phyloP scores from a whole-genome alignment of 2,888 invertebrate genomes.

The Chymomyza procnemis region DNA sequence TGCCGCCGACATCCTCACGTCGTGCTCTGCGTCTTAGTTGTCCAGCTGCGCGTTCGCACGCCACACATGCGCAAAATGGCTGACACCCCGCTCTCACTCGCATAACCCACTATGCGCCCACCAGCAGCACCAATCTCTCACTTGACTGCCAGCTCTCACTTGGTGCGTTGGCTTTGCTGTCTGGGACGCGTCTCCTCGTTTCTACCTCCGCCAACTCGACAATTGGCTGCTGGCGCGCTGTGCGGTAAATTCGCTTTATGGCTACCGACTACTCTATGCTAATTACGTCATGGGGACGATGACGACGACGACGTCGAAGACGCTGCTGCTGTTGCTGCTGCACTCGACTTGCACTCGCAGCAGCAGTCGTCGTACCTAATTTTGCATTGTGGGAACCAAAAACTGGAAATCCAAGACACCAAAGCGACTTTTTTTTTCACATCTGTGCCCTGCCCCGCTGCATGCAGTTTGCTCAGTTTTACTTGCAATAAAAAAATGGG shows the following conservation, averaged over 20 bases:
- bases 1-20: conserved; percentile 36
- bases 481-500: conserved; percentile 45
- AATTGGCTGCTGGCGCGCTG: conserved; percentile 44
- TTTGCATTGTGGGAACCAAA: conserved; percentile 78
- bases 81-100: conserved; percentile 25
- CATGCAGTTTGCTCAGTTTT: conserved; percentile 2
- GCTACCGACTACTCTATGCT: conserved; percentile 75
- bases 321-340: conserved; percentile 2
- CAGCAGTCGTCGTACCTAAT: conserved; percentile 64
- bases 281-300: conserved; percentile 78
- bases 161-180: not conserved
- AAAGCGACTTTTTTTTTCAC: conserved; percentile 46
- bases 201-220: not conserved
- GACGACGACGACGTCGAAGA: conserved; percentile 16
- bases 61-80: conserved; percentile 59
- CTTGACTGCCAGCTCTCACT: conserved; percentile 1
- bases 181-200: conserved; percentile 7
- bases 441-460: not conserved
- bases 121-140: not conserved
- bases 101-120: conserved; percentile 10
- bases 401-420: conserved; percentile 75
- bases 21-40: conserved; percentile 30
- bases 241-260: conserved; percentile 76
- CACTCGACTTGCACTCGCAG: conserved; percentile 10
- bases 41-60: conserved; percentile 51